Evolutionary conservation across 2,113 vertebrate species (phyloP), one percentile per base, ranked within the genome.

Genomic region (Epinephelus moara): DNA sequence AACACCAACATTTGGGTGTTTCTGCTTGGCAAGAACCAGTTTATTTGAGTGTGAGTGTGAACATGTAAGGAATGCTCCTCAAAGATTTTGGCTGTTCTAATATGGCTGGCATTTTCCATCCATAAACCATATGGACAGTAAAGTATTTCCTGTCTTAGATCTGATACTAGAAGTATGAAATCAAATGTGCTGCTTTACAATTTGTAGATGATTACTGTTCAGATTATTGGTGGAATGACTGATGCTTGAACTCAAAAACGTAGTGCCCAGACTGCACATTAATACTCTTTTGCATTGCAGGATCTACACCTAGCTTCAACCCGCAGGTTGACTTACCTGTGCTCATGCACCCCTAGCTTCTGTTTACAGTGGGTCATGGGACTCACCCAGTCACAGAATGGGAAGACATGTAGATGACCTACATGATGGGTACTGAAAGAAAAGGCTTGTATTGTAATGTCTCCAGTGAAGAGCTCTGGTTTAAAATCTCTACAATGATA

Each of bases 331-430:
- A 17, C 62, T 53, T 18, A 23, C 42, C 11, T 52, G 37, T 50
- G 21, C 17, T 3, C 21, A 47, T 13, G 30, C 27, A 40, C 12
- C n/a, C 33, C 4, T 23, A 2, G 45, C 40, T 45, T 47, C 62
- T 75, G 52, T 75, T 64, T 59, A 25, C 6, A 59, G 30, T 3
- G 60, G 61, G 42, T 5, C 59, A 50, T 10, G 59, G 33, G n/a
- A 57, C 61, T 42, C 9, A 33, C 45, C 53, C 40, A 0, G 40
- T 15, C 49, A 64, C 49, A 73, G 57, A 75, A 45, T 25, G 4
- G 62, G 19, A 75, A 23, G 47, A 62, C 47, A 71, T 18, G 70
- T 13, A 40, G 50, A 75, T 75, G 57, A 27, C 52, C 83, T 80
- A 53, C 56, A 66, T 45, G 25, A 80, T 33, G 77, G 4, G 19